Evolutionary conservation across 2,888 invertebrate species (phyloP), one percentile per base, ranked within the genome.

Genomic region (Pachymerium ferrugineum): DNA sequence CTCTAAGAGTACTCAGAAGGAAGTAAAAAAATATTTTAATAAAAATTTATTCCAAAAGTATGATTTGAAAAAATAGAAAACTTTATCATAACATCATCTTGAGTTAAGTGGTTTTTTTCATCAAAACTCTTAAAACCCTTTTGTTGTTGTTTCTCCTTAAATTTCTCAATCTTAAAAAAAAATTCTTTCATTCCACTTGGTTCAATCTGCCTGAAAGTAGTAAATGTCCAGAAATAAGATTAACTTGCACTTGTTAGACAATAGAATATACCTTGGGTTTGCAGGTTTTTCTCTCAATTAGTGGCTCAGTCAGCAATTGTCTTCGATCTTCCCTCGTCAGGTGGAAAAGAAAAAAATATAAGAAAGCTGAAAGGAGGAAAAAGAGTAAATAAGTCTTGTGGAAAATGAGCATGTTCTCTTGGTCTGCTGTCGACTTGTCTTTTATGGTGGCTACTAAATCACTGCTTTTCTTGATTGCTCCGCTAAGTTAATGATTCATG

Each of bases 401-500:
- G 54, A 54, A 54, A 54, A 54, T 54, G 54, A 54, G 54, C 54
- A 54, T 54, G 54, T 54, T 22, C 54, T 54, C 8, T 54, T 54
- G 54, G 54, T 12, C 54, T 25, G 54, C 54, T 54, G 54, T 54
- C 54, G 54, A 54, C 54, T 54, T 54, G 54, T 25, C 54, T 54
- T 54, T 54, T 54, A 54, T 54, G 54, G 54, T 54, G 54, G 54
- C 54, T 25, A 54, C 54, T 54, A 54, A 54, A 54, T 54, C 54
- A 54, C 25, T 54, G 54, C 54, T 54, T 54, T 54, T 54, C 54
- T 54, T 54, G 54, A 54, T 54, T 54, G 54, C 54, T 54, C 25
- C 8, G 54, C 54, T 54, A 22, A 54, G 54, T 54, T 54, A 54
- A 54, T 54, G 54, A 54, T 54, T 54, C 54, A 54, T 54, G 54